Base-by-base conservation (phyloP, 2,113 vertebrate species). In the Orcinus orca region DNA sequence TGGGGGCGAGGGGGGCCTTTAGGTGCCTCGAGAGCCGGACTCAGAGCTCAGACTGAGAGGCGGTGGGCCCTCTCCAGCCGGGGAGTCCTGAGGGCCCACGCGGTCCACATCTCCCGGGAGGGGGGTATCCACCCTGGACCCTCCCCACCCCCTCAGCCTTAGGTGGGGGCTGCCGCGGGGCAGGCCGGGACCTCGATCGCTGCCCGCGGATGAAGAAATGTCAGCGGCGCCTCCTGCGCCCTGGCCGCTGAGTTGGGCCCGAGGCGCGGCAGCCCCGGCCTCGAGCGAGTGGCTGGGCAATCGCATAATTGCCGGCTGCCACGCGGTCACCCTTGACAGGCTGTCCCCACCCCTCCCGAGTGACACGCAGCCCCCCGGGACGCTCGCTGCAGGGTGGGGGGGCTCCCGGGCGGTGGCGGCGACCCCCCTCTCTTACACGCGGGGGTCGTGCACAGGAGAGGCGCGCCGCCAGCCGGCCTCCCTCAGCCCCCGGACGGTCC, bases 241-340 rank as follows among this genome's bases (percentile, higher is more conserved):
- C 97, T 90, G 2, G 90, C 62, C 17, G 0, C 53, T 0, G 25
- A 96, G 90, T 97, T 97, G 97, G 97, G 98, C 97, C 97, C 94
- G 97, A 98, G 98, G 98, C 96, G 77, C 65, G 47, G 96, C 97
- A 96, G 95, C 97, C 97, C 93, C 76, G 96, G 97, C 95, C 80
- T 93, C 88, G 96, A 98, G 89, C 87, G 96, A 97, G 97, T 97
- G 91, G 88, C 97, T 96, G 50, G 90, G 98, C 98, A 98, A 96
- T 97, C 98, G 97, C 98, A 84, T 98, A 98, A 98, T 98, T 98
- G 98, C 97, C 55, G 88, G 94, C 97, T 98, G 98, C 98, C 98
- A 97, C 90, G 96, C 97, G 90, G 98, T 98, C 98, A 98, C 98
- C 98, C 98, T 97, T 98, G 98, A 98, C 97, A 96, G 98, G 98